Percentiles rank a stretch among this genome's conserved stretches.
phyloP scores from a whole-genome alignment of 2,888 invertebrate species.

The Lasiommata megera region DNA sequence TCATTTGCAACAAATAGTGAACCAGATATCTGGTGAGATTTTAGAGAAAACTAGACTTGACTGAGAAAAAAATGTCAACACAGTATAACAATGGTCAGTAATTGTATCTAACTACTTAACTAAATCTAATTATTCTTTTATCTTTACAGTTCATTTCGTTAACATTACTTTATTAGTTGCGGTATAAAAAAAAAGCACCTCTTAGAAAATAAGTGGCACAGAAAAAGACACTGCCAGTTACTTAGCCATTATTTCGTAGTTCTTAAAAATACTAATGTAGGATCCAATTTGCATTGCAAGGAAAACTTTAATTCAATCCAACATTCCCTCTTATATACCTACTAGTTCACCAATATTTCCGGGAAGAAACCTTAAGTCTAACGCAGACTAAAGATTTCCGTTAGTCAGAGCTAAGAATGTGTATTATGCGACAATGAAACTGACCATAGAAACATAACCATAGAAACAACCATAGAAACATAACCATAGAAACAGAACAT shows the following conservation, averaged over 20 bases:
- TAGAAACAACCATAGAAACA: too few species aligned
- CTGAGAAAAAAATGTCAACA: too few species aligned
- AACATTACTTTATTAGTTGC: background rate
- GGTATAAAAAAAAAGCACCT: background rate
- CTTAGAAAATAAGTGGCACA: background rate
- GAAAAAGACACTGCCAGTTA: background rate
- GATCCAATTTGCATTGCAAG: background rate
- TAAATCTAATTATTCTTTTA: too few species aligned
- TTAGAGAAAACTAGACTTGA: too few species aligned
- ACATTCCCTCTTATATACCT: slow-evolving; percentile 2
- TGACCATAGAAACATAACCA: too few species aligned
- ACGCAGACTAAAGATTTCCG: background rate
- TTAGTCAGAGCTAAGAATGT: background rate
- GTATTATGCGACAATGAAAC: too few species aligned
- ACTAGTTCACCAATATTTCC: slow-evolving; percentile 23
- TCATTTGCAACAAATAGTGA: too few species aligned
- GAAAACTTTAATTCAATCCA: slow-evolving; percentile 15
- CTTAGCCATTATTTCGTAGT: background rate
- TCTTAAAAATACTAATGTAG: background rate
- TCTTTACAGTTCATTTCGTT: too few species aligned
- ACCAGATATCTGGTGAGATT: too few species aligned
- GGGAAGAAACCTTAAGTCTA: slow-evolving; percentile 18
- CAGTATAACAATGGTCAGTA: too few species aligned
- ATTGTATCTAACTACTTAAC: too few species aligned
- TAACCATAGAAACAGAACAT: too few species aligned